Base-by-base conservation (phyloP, 2,797 vertebrate species). In the Xerus rutilus region DNA sequence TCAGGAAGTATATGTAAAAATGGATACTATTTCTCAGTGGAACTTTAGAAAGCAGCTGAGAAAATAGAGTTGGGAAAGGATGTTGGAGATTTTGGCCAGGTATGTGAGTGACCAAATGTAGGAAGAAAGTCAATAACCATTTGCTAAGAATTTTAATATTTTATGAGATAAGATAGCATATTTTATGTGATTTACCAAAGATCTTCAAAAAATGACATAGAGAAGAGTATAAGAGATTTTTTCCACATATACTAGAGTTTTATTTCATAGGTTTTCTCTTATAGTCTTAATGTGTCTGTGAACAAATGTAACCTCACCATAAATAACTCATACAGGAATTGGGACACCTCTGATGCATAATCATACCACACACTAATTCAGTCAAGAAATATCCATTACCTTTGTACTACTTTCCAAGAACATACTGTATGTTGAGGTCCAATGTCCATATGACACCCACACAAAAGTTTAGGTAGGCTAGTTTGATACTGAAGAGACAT, bases 171-270 rank as follows among this genome's bases (percentile, higher is more conserved):
- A 76, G n/a, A 91, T 64, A 92, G 35, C 14, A 87, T 87, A 73
- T 62, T 85, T 94, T 87, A 49, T 78, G 39, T 87, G 18, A 72
- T 54, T 98, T 95, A 82, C 5, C 28, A 81, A 90, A 79, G 28
- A 83, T 45, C n/a, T 83, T 84, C 7, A 89, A 83, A 87, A 92
- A 64, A 18, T 93, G 69, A 57, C 47, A 88, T n/a, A 49, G 18
- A 59, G 5, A 84, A 72, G 30, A 91, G 7, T 39, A 81, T 79
- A 89, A 57, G 32, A 23, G 28, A 52, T n/a, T 84, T 87, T 23
- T 79, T 87, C 17, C 43, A 78, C 8, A 83, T 39, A 64, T 35
- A 0, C 10, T 64, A 86, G 28, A 49, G 69, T 86, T 92, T 74
- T 2, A 47, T 73, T 76, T 93, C 14, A 18, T n/a, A 54, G 47